Evolutionary conservation across 2,888 invertebrate genomes (phyloP), one percentile per base, ranked within the genome.

Genomic region (Elegia similella): DNA sequence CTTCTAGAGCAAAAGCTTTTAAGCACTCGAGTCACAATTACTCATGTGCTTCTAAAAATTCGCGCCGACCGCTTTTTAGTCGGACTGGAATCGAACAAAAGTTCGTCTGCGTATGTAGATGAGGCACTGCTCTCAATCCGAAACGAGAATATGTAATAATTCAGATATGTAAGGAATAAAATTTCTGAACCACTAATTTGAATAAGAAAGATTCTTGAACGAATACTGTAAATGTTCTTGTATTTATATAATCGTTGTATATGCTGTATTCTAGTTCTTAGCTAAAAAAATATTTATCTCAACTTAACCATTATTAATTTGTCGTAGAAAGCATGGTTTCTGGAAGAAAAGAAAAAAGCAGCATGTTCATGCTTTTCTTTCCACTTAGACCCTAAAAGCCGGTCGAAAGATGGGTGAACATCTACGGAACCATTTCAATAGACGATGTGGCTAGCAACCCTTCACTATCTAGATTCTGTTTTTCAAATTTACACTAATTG

Each of bases 21-120:
- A 83, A 80, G 72, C 80, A 76, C 82, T 84, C 68, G 73, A 82
- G 72, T 72, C 69, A 73, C 77, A 82, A 82, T 85, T 80, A 81
- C 72, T 68, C 62, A 66, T 67, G 69, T 69, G 71, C 72, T 72
- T 66, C 71, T 70, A 77, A 81, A 78, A 78, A 76, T 79, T 76
- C 72, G 67, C 72, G 72, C 72, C 70, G 68, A 69, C 72, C 70
- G 72, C 69, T 65, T 72, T 76, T 74, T 65, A 70, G 62, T 63
- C 66, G 69, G 71, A 69, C 69, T 74, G 66, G 63, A 71, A 70
- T 69, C 72, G 74, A 75, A 75, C 76, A 76, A 72, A 77, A 76
- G 73, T 78, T 75, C 34, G 62, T 66, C 72, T 67, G 69, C 72
- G 66, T 75, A 77, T 75, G 71, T 72, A 76, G 73, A 78, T 75